Conservation (phyloP, 2,797 vertebrate species). For the Enteromius thamalakanensis region DNA sequence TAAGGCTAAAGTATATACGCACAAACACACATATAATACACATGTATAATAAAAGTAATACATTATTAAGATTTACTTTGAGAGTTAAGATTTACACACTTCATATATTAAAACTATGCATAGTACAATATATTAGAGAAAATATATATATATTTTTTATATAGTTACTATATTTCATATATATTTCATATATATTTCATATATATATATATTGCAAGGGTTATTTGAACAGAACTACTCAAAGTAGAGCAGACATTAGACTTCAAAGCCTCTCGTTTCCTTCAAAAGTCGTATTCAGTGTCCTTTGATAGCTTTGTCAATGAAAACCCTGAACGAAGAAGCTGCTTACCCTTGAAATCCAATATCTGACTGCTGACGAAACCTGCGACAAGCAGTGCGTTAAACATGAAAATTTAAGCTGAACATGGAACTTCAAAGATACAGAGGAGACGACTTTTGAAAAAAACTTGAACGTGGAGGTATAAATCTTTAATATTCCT, state of each 20-base stretch:
- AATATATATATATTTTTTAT: background rate
- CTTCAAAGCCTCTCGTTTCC: conserved; percentile 45
- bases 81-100: background rate
- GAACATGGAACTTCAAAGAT: conserved; percentile 26
- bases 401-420: conserved; percentile 24
- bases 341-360: conserved; percentile 16
- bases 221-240: background rate
- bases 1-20: too few species aligned
- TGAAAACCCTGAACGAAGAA: conserved; percentile 1
- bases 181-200: too few species aligned
- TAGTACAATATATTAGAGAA: background rate
- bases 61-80: background rate
- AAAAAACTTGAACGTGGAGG: background rate
- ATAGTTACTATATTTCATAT: too few species aligned
- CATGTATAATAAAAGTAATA: background rate
- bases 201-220: too few species aligned
- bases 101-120: background rate
- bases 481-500: conserved; percentile 35
- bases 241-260: background rate
- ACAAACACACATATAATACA: background rate
- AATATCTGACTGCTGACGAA: conserved; percentile 23
- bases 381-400: conserved; percentile 10
- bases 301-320: conserved; percentile 32
- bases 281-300: conserved; percentile 40
- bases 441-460: background rate